Percentiles rank a stretch among this genome's conserved stretches.
Conservation (phyloP, 2,888 invertebrate genomes). For the Osedax frankpressi region DNA sequence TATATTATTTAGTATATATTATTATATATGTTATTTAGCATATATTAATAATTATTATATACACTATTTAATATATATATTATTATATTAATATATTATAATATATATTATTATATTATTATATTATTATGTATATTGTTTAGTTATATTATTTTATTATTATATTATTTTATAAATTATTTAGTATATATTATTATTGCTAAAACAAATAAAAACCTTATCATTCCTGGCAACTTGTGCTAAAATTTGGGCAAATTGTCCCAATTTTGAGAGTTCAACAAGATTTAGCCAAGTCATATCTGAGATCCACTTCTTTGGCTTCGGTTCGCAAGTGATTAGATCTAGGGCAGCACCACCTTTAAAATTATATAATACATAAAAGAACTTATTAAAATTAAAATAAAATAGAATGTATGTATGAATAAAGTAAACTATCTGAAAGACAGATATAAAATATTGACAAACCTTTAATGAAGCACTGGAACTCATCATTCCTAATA, state of each 20-base stretch:
- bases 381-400: background rate
- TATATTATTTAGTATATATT: no score
- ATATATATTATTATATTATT: no score
- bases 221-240: constrained; percentile 44
- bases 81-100: no score
- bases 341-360: constrained; percentile 47
- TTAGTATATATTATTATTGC: no score
- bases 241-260: constrained; percentile 45
- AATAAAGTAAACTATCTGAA: background rate
- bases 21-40: no score
- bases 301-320: constrained; percentile 47
- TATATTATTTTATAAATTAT: no score
- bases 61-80: no score
- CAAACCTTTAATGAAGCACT: constrained; percentile 74
- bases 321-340: constrained; percentile 46
- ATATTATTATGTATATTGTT: no score
- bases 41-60: no score
- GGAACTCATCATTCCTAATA: constrained; percentile 78
- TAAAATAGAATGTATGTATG: background rate
- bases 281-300: constrained; percentile 48
- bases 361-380: background rate
- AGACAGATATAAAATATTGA: background rate
- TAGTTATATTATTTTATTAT: no score
- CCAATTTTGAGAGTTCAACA: constrained; percentile 44
- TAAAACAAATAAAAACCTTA: constrained; percentile 39